Conservation (phyloP, 2,888 invertebrate genomes). For the Phyllotreta cruciferae region DNA sequence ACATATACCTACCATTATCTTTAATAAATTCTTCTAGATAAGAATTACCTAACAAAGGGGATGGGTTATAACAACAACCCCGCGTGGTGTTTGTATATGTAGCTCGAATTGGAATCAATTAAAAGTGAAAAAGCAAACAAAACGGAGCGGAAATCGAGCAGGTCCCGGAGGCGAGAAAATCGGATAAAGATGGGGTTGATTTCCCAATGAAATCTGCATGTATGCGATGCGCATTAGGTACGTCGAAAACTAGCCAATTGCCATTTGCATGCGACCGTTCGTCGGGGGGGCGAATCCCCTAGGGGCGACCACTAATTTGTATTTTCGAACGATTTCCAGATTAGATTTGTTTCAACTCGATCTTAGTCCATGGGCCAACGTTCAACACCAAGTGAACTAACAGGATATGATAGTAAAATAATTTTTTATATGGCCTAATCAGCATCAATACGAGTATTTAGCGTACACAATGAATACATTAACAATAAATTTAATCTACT, state of each 20-base stretch:
- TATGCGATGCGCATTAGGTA: conserved; percentile 43
- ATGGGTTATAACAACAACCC: too few relatives aligned
- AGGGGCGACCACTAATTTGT: conserved; percentile 56
- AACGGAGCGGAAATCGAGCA: conserved; percentile 42
- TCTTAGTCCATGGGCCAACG: conserved; percentile 25
- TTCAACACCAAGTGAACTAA: too few relatives aligned
- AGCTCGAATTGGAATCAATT: too few relatives aligned
- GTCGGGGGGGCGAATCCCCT: conserved; percentile 48
- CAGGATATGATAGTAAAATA: too few relatives aligned
- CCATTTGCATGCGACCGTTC: conserved; percentile 55
- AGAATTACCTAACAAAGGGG: too few relatives aligned
- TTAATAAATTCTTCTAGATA: too few relatives aligned
- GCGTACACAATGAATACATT: too few relatives aligned
- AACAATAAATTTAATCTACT: too few relatives aligned
- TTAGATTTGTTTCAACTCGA: conserved; percentile 56
- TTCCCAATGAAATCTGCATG: conserved; percentile 39
- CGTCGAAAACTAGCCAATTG: conserved; percentile 59
- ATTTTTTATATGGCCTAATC: too few relatives aligned
- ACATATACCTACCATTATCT: too few relatives aligned
- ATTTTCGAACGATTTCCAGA: conserved; percentile 59
- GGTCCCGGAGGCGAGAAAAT: conserved; percentile 50
- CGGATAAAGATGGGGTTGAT: conserved; percentile 53
- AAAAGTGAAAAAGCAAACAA: conserved; percentile 25
- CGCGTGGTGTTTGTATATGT: too few relatives aligned
- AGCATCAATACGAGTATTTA: too few relatives aligned